Base-by-base conservation (phyloP, 1,140 invertebrate genomes). In the Formica selysi region DNA sequence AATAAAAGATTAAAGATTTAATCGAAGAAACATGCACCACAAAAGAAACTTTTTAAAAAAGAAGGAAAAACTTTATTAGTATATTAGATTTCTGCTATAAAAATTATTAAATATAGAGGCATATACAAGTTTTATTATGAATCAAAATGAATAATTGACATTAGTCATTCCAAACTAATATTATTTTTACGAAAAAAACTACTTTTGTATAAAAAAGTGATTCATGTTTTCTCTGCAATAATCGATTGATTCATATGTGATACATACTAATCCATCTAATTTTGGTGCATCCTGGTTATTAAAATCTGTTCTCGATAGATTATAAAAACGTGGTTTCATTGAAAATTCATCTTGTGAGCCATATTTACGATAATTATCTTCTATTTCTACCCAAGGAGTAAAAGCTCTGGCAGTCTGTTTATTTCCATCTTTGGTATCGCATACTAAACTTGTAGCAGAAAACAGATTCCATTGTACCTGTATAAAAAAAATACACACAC, bases 241-340 rank as follows among this genome's bases (percentile, higher is more conserved):
- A 67, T 36, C 10, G 10, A 51, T 71, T n/a, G 10, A 51, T 71
- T 51, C 0, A 64, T 32, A 67, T 59, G 2, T 11, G 1, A 74
- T 76, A 92, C 91, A 93, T 91, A 97, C 97, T 93, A 99, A 95
- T 32, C 98, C 98, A 95, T 99, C 98, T 54, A 99, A 95, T 94
- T 99, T 99, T 4, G 98, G 98, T 32, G 97, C 96, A 91, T 98
- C 97, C 90, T 96, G 95, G 94, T 97, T 98, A 93, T 97, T 98
- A 73, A 97, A 96, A 90, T 98, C 97, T 41, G 96, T 93, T 87
- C 96, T 97, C 4, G 97, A 97, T 4, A 99, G 95, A 80, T 97
- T 97, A 92, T 99, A 99, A 94, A 98, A 99, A 91, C 97, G 96
- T n/a, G 98, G 98, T 91, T 97, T 97, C 96, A 98, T 97, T n/a